Evolutionary conservation across 2,113 vertebrate species (phyloP), one percentile per base, ranked within the genome.

Genomic region (Apteryx mantelli): DNA sequence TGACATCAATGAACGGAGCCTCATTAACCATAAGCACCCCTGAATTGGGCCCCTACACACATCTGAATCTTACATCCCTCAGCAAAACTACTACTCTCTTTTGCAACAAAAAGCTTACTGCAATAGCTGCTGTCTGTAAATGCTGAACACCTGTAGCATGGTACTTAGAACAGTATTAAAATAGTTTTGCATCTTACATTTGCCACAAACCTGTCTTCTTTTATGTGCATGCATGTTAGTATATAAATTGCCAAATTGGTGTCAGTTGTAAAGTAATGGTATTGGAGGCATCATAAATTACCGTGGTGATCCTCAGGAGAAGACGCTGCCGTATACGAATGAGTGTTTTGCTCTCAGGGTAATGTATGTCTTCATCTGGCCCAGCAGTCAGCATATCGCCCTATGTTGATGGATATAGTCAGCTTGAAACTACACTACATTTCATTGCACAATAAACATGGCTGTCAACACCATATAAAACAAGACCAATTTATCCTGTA

Each of bases 371-470:
- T 99, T 99, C 99, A 99, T 99, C 99, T 99, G 99, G 99, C 98
- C 99, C 98, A 98, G 99, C 98, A 99, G 99, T 99, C 99, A 99
- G 99, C 99, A 98, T 98, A 99, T 99, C 99, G 99, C 98, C 99
- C 99, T 95, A 86, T 97, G 98, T 99, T 99, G 99, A 99, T 99
- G 99, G 99, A 99, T 99, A 99, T 99, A 99, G 99, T 99, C 99
- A 99, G 98, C 98, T 98, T 98, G 98, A 98, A 98, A 99, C 98
- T 98, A 98, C 98, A 99, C 98, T 99, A 99, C 99, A 99, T 99
- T 99, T 99, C 99, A 99, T 98, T 99, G 99, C 99, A 99, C 99
- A 99, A 99, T 99, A 99, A 99, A 99, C 99, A 99, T 99, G 99
- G 98, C 99, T 99, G 99, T 99, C 99, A 99, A 99, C 99, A 97